phyloP scores from a whole-genome alignment of 2,797 vertebrate species.

The Dendrocincla fuliginosa region DNA sequence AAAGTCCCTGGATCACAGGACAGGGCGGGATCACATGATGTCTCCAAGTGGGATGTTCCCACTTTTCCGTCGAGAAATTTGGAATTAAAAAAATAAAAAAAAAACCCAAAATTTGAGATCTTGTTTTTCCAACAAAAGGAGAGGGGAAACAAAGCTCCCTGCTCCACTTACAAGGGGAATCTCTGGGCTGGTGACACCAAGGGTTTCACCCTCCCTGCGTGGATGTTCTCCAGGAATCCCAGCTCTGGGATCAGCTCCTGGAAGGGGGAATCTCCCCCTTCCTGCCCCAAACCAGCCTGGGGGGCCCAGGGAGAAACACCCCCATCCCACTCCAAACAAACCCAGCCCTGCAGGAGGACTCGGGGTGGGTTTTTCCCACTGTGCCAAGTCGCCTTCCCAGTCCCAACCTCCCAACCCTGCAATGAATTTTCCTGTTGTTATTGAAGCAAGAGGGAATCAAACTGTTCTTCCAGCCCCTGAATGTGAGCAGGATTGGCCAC shows the following conservation, averaged over 20 bases:
- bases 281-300: background rate
- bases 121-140: background rate
- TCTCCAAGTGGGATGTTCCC: background rate
- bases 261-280: too few species aligned
- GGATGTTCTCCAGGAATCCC: background rate
- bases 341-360: background rate
- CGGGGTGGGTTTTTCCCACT: rapidly evolving
- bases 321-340: background rate
- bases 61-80: background rate
- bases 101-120: background rate
- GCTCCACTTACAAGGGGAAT: background rate
- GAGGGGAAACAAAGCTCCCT: background rate
- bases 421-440: background rate
- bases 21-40: background rate
- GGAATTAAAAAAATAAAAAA: background rate
- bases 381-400: background rate
- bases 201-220: background rate
- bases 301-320: background rate
- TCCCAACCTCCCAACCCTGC: background rate
- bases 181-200: background rate
- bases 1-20: background rate
- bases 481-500: background rate
- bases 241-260: background rate
- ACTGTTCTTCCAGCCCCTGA: background rate
- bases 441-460: background rate